Base-by-base conservation (phyloP, 2,888 invertebrate genomes). In the Trypoxylon attenuatum region DNA sequence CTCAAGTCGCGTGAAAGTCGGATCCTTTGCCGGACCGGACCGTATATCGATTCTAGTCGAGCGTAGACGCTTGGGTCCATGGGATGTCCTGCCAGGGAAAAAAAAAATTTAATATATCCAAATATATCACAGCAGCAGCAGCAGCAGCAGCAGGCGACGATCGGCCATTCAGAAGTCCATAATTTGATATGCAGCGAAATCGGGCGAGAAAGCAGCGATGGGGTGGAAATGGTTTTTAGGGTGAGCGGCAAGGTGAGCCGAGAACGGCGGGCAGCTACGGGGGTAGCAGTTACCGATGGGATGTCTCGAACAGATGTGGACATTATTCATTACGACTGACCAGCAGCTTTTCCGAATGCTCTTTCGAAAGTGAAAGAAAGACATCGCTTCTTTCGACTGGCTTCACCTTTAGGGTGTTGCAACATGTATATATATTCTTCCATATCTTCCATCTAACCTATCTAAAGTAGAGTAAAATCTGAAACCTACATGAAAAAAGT, bases 101-200 rank as follows among this genome's bases (percentile, higher is more conserved):
- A 84, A 84, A 83, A 86, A 86, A 85, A 83, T 86, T 85, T 86
- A 86, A 86, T 86, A 86, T 85, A 86, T 86, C 86, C 85, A 85
- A 85, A 86, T 86, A 86, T 86, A 86, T 86, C 85, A 85, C 79
- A 67, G 77, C 81, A 67, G 78, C 83, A 78, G 81, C 82, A 82
- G 82, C 82, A 82, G 83, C 82, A 79, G 81, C 83, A 84, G 84
- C 82, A 81, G 84, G 82, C 81, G 83, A 81, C 81, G 82, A 83
- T 82, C 84, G 84, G 82, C 86, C 85, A 84, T 85, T 86, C 82
- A 78, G 80, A 80, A 81, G 75, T 84, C 84, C 83, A 84, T 85
- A 84, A 84, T 86, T 85, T 82, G 83, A 86, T 86, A 86, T 86
- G 85, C 85, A 84, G 81, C 83, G 78, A 81, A 82, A 82, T 84